Base-by-base conservation (phyloP, 2,888 invertebrate species). In the Drosophila acutilabella region DNA sequence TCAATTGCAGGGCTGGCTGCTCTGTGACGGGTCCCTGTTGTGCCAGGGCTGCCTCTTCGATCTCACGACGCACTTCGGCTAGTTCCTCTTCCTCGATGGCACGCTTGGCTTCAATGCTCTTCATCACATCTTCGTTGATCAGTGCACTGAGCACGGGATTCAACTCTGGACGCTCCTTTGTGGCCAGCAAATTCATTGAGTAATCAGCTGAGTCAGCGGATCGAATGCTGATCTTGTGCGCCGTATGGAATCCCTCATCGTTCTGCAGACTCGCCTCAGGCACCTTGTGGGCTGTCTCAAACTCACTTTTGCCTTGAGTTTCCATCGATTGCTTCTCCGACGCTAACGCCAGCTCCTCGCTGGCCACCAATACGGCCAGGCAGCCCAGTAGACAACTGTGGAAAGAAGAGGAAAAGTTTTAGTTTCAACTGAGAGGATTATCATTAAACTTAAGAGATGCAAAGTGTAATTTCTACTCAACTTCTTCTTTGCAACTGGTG, bases 241-340 rank as follows among this genome's bases (percentile, higher is more conserved):
- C 74, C 13, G 92, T 92, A 36, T 91, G 89, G 69, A 92, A 92
- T 13, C 81, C 87, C 41, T 81, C 80, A 13, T 85, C 89, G 14
- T 67, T 66, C 81, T 93, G 93, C 14, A 0, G 70, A 20, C 45
- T 95, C n/a, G 64, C 95, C n/a, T 81, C 82, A 1, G 88, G 91
- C 76, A 95, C 93, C 92, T 96, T 96, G 90, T 96, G 96, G 2
- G 96, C 93, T 2, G 96, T 95, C 92, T 96, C 96, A 83, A 96
- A 75, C 0, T 47, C 74, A 11, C 64, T 38, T 7, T 18, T 45
- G 18, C 41, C 42, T 20, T 40, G 54, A 8, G 48, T 30, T 11
- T 60, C 58, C 3, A 10, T 67, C 2, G 62, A 64, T 14, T 77
- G 56, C 45, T 79, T 78, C 13, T 61, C 48, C 13, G 51, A 23